Evolutionary conservation across 2,888 invertebrate genomes (phyloP), one percentile per base, ranked within the genome.

Genomic region (Polymixis flavicincta): DNA sequence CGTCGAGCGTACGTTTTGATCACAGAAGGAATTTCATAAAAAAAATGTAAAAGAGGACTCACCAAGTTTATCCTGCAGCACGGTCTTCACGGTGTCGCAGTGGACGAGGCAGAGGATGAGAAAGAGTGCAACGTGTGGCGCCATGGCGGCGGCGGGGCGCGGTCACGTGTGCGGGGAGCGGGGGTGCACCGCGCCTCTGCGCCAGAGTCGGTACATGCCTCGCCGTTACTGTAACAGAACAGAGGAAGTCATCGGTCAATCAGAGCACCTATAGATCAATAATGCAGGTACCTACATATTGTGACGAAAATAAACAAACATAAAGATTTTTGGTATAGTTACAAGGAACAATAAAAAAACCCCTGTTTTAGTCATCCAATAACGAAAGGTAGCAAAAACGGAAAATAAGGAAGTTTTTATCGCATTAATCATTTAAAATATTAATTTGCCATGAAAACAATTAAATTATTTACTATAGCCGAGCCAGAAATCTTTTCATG

Each of bases 61-160:
- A 96, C 96, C 95, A 63, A 96, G 93, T 89, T 96, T 96, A 83
- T 96, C 96, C 86, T 95, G 96, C 85, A 93, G 91, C 81, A 96
- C 93, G 64, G 94, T 94, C 92, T 95, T 96, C 50, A 50, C 50
- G 88, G 96, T 95, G 94, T 96, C 93, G 86, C 96, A 94, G 89
- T 92, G 94, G 87, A 96, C 95, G 80, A 96, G 95, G 89, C 94
- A 94, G 74, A 96, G 93, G 78, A 95, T 87, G 78, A 96, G 92
- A 82, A 95, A 92, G 55, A 95, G 91, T 70, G 94, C 94, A 79
- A 94, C 94, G 89, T 90, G 93, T 73, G 92, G 91, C 92, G 95
- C 92, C 95, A 96, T 95, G 85, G 86, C 90, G 89, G 89, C 88
- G 85, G 84, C 84, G 81, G 71, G 72, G 74, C 72, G 86, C 82